Evolutionary conservation across 2,797 vertebrate species (phyloP).

Genomic region (Otus scops): DNA sequence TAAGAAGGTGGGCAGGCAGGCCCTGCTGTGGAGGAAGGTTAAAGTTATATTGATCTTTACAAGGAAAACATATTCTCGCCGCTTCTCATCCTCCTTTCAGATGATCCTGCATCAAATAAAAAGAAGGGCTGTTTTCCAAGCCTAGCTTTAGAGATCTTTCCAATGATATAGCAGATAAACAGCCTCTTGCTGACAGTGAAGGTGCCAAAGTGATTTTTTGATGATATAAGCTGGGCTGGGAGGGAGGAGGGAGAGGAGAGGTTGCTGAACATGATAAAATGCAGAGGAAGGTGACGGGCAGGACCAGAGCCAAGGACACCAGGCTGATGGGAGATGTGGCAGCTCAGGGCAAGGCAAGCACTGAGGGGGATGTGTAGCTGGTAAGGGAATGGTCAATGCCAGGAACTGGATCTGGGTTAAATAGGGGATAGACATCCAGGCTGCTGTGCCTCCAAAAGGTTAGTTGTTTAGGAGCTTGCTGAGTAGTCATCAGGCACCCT

Average conservation of each 20-base stretch:
- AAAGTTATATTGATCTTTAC: constrained; percentile 72
- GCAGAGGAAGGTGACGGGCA: background rate
- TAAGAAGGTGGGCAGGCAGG: background rate
- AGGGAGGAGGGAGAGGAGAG: constrained; percentile 20
- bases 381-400: background rate
- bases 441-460: background rate
- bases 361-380: background rate
- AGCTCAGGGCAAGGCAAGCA: background rate
- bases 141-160: constrained; percentile 64
- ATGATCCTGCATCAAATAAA: constrained; percentile 69
- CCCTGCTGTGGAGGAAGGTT: constrained; percentile 32
- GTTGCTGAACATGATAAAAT: constrained; percentile 57
- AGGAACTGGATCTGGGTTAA: background rate
- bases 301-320: constrained; percentile 19
- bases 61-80: constrained; percentile 54
- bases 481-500: background rate
- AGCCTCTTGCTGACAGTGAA: constrained; percentile 65
- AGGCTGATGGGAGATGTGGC: background rate
- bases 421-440: background rate
- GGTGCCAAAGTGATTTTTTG: constrained; percentile 68
- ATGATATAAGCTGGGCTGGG: constrained; percentile 59
- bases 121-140: constrained; percentile 65
- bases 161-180: constrained; percentile 64
- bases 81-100: constrained; percentile 67
- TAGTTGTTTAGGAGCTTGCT: background rate